Conservation (phyloP, 2,797 vertebrate species). For the Myripristis murdjan region DNA sequence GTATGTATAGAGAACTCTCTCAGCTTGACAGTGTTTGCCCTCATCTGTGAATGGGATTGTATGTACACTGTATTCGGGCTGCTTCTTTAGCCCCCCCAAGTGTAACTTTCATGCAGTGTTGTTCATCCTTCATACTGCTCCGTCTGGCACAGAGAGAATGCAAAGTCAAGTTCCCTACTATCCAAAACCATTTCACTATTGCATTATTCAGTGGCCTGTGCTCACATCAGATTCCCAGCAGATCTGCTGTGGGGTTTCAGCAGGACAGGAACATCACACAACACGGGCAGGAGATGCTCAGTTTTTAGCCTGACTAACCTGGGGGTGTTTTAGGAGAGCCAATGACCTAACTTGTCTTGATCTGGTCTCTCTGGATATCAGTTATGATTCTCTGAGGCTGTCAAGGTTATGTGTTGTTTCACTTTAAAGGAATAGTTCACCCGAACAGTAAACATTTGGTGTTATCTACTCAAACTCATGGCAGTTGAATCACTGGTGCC, state of each 20-base stretch:
- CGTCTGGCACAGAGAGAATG: slow-evolving; percentile 14
- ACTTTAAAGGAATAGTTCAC: not conserved
- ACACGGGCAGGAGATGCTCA: slow-evolving; percentile 45
- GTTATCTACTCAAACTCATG: too few relatives aligned
- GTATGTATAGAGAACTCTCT: too few relatives aligned
- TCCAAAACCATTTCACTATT: slow-evolving; percentile 8
- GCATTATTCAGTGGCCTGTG: slow-evolving; percentile 28
- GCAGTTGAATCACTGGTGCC: too few relatives aligned
- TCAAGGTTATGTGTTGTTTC: not conserved
- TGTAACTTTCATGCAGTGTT: not conserved
- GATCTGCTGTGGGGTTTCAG: not conserved
- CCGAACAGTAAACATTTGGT: too few relatives aligned
- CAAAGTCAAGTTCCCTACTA: slow-evolving; percentile 4
- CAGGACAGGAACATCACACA: slow-evolving; percentile 24
- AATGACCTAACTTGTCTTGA: not conserved
- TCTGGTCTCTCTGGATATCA: not conserved
- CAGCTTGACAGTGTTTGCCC: too few relatives aligned
- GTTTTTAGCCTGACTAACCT: slow-evolving; percentile 52
- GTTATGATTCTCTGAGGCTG: slow-evolving; percentile 2
- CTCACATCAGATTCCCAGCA: not conserved
- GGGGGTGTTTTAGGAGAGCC: slow-evolving; percentile 8
- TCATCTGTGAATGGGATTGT: slow-evolving; percentile 1
- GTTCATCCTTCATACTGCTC: not conserved
- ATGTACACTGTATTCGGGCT: not conserved
- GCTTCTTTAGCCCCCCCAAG: not conserved